phyloP scores from a whole-genome alignment of 53 echinoderm and acorn worm species.

The Astropecten irregularis region DNA sequence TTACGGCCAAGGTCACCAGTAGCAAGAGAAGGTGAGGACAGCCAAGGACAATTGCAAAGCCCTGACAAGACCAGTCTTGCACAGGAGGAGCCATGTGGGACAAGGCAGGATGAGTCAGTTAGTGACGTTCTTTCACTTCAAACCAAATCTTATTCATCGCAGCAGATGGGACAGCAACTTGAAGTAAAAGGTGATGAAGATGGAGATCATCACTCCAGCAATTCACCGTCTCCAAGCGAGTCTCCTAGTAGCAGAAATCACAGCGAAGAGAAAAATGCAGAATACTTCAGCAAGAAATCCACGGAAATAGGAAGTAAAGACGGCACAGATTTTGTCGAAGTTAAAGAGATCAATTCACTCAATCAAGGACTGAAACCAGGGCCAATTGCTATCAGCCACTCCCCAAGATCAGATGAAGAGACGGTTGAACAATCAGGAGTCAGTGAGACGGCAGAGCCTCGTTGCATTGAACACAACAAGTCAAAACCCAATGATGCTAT shows the following conservation, averaged over 20 bases:
- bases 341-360: too few species aligned
- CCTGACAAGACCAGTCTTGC: too few species aligned
- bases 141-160: not conserved
- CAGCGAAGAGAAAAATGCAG: not conserved
- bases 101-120: not conserved
- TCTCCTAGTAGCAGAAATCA: not conserved
- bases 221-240: not conserved
- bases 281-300: not conserved
- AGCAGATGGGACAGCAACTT: too few species aligned
- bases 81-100: not conserved
- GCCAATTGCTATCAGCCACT: too few species aligned
- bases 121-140: not conserved
- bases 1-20: too few species aligned
- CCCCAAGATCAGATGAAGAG: not conserved
- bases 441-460: not conserved
- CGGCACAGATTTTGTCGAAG: not conserved
- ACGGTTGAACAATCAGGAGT: not conserved
- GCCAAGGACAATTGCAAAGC: too few species aligned
- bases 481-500: not conserved
- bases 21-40: too few species aligned
- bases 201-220: too few species aligned
- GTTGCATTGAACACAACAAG: not conserved
- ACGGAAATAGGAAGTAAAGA: not conserved
- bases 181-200: not conserved
- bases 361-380: too few species aligned